Conservation (phyloP, 2,113 vertebrate genomes). For the Rhinichthys klamathensis region DNA sequence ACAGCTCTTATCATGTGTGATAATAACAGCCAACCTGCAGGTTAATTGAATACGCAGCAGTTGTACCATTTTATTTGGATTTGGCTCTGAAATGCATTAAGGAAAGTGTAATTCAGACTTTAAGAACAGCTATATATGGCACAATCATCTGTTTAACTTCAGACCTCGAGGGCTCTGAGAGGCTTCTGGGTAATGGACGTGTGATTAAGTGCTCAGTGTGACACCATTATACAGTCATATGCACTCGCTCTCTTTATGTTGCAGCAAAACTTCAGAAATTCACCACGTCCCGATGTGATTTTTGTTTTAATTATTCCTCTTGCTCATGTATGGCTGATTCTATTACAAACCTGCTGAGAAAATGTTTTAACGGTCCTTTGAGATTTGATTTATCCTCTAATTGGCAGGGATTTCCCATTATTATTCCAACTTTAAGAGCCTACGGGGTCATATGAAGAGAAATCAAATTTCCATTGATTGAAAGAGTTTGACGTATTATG, state of each 20-base stretch:
- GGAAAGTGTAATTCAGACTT: neutral
- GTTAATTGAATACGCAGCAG: neutral
- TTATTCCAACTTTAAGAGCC: neutral
- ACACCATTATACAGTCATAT: neutral
- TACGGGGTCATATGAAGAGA: neutral
- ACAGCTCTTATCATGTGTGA: neutral
- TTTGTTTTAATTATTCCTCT: neutral
- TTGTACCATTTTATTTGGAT: neutral
- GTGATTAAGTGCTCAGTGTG: slow-evolving; percentile 8
- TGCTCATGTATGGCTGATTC: neutral
- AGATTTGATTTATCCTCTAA: neutral
- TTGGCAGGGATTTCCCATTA: neutral
- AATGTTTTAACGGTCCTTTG: neutral
- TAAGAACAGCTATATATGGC: neutral
- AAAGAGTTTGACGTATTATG: neutral
- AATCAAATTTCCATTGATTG: neutral
- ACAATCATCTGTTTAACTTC: neutral
- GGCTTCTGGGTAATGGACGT: neutral
- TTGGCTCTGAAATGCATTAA: neutral
- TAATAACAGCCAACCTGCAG: neutral
- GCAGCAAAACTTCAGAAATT: neutral
- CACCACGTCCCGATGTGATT: neutral
- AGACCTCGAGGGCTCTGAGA: neutral
- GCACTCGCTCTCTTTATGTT: neutral
- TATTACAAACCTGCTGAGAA: neutral